Evolutionary conservation across 2,113 vertebrate genomes (phyloP).

Genomic region (Chamaea fasciata): DNA sequence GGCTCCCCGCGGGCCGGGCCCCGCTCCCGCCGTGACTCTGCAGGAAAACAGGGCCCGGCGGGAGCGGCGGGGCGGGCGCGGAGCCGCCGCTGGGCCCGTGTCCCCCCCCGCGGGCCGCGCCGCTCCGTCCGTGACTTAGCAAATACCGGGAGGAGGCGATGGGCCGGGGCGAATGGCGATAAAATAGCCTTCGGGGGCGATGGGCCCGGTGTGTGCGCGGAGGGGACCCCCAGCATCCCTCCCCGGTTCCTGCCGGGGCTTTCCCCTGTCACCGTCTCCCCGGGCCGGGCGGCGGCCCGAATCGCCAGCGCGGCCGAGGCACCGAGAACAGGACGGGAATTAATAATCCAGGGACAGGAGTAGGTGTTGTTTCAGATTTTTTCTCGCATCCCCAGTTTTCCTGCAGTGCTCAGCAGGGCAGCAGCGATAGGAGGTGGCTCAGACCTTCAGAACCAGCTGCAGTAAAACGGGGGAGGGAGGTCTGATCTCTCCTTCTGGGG

Average conservation of each 20-base stretch:
- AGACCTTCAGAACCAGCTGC: constrained; percentile 51
- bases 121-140: constrained; percentile 32
- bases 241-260: not conserved
- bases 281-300: not conserved
- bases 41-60: constrained; percentile 64
- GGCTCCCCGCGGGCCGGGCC: not conserved
- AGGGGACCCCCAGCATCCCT: not conserved
- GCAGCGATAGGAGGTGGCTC: constrained; percentile 37
- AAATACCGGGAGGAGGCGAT: not conserved
- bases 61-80: not conserved
- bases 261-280: not conserved
- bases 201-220: not conserved
- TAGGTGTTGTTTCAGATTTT: not conserved
- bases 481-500: not conserved
- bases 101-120: not conserved
- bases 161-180: not conserved
- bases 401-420: constrained; percentile 21
- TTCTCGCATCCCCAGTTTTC: not conserved
- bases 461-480: constrained; percentile 31
- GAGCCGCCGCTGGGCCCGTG: not conserved
- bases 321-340: not conserved
- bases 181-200: not conserved
- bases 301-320: not conserved
- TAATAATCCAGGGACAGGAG: not conserved
- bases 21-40: constrained; percentile 52